These are phyloP conservation scores for Halictus ligatus DNA, from an alignment of 2,888 invertebrate species.

Conservation along the genomic window DNA sequence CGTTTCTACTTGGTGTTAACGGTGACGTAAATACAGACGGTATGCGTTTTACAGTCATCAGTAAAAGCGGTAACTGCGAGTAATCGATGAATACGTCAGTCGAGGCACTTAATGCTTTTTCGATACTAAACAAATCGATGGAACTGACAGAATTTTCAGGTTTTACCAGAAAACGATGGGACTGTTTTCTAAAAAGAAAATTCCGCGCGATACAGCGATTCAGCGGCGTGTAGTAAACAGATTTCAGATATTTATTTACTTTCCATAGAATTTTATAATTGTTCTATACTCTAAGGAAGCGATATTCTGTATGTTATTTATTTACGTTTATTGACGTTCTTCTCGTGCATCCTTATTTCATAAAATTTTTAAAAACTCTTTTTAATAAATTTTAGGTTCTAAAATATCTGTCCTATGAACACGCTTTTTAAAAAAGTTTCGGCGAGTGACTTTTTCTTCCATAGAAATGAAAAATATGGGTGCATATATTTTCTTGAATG, in stretches of 20 bases:
- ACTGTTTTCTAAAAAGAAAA: neutral
- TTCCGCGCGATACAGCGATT: neutral
- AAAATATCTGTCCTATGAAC: no score
- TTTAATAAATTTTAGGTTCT: no score
- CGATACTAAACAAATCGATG: neutral
- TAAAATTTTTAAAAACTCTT: no score
- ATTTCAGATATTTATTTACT: neutral
- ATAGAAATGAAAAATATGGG: no score
- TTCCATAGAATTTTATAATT: neutral
- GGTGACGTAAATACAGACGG: neutral
- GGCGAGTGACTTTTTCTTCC: no score
- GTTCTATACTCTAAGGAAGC: neutral
- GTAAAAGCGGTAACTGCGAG: neutral
- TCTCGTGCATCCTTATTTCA: no score
- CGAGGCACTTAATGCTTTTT: neutral
- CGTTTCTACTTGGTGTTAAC: constrained; percentile 4
- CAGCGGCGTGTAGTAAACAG: neutral
- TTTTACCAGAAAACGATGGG: neutral
- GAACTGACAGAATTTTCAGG: neutral
- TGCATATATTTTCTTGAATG: no score
- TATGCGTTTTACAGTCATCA: constrained; percentile 8
- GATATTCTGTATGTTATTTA: neutral
- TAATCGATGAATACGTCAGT: neutral
- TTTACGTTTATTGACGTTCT: no score
- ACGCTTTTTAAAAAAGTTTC: no score